Conservation (phyloP, 2,113 vertebrate species). For the Esox niger region DNA sequence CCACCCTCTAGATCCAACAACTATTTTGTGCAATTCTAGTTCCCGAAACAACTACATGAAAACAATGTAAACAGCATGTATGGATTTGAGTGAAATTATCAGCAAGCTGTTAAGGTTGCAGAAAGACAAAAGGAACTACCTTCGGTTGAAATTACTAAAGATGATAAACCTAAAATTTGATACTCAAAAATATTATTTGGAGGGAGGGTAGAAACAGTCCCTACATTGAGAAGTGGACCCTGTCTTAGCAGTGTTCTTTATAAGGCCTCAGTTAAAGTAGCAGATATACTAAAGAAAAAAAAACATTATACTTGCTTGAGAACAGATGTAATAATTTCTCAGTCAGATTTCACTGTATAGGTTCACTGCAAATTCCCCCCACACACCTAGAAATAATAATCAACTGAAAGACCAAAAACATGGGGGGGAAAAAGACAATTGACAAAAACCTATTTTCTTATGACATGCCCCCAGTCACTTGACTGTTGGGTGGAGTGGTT, state of each 20-base stretch:
- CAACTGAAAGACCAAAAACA: slow-evolving; percentile 19
- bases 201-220: slow-evolving; percentile 47
- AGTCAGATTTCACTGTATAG: slow-evolving; percentile 40
- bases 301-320: slow-evolving; percentile 30
- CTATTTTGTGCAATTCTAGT: slow-evolving; percentile 31
- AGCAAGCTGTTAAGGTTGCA: slow-evolving; percentile 30
- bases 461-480: slow-evolving; percentile 60
- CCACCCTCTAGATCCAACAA: background rate
- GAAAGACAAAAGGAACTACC: slow-evolving; percentile 22
- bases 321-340: background rate
- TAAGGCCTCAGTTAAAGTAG: slow-evolving; percentile 81
- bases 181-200: slow-evolving; percentile 42
- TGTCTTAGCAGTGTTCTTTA: slow-evolving; percentile 57
- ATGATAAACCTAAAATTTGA: slow-evolving; percentile 35
- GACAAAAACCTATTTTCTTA: slow-evolving; percentile 69
- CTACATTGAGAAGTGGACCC: slow-evolving; percentile 61
- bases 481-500: slow-evolving; percentile 34
- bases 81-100: slow-evolving; percentile 19
- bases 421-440: slow-evolving; percentile 50
- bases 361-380: slow-evolving; percentile 24
- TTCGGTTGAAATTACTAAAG: slow-evolving; percentile 43
- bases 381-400: slow-evolving; percentile 16
- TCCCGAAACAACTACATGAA: slow-evolving; percentile 22
- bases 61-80: slow-evolving; percentile 44
- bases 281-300: slow-evolving; percentile 53